Evolutionary conservation across 2,888 invertebrate genomes (phyloP).

Genomic region (Galeopsomyia nigrocyanea): DNA sequence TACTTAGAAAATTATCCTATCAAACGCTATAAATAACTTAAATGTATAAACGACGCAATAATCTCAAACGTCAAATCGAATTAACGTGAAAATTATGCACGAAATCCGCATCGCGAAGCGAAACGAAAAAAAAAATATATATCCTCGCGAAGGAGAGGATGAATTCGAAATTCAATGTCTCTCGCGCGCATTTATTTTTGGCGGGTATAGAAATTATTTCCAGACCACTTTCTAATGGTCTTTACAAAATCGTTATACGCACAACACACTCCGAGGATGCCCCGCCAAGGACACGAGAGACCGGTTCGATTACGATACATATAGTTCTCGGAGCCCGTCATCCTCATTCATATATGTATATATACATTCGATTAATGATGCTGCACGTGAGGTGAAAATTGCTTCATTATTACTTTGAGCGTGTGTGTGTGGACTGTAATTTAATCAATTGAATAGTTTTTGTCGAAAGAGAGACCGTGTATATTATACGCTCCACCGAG

Average conservation of each 20-base stretch:
- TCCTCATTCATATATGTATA: background rate
- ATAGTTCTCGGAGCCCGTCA: constrained; percentile 5
- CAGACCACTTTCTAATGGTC: constrained; percentile 47
- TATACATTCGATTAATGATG: constrained; percentile 28
- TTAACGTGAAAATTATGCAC: background rate
- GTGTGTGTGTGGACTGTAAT: background rate
- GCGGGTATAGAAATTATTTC: constrained; percentile 30
- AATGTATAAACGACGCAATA: too few relatives aligned
- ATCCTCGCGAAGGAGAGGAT: background rate
- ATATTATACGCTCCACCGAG: too few relatives aligned
- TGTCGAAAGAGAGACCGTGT: background rate
- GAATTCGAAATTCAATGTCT: too few relatives aligned
- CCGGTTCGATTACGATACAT: constrained; percentile 22
- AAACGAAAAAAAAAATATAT: constrained; percentile 3
- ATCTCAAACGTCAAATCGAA: too few relatives aligned
- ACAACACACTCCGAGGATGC: constrained; percentile 38
- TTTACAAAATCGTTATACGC: constrained; percentile 17
- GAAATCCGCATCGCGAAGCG: constrained; percentile 1
- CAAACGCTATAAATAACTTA: too few relatives aligned
- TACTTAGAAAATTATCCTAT: too few relatives aligned
- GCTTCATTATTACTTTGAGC: background rate
- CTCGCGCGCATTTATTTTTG: constrained; percentile 31
- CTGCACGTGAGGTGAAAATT: constrained; percentile 13
- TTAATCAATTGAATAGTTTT: constrained; percentile 17
- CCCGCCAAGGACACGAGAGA: constrained; percentile 39